Evolutionary conservation across 2,888 invertebrate genomes (phyloP).

Genomic region (Oligia fasciuncula): DNA sequence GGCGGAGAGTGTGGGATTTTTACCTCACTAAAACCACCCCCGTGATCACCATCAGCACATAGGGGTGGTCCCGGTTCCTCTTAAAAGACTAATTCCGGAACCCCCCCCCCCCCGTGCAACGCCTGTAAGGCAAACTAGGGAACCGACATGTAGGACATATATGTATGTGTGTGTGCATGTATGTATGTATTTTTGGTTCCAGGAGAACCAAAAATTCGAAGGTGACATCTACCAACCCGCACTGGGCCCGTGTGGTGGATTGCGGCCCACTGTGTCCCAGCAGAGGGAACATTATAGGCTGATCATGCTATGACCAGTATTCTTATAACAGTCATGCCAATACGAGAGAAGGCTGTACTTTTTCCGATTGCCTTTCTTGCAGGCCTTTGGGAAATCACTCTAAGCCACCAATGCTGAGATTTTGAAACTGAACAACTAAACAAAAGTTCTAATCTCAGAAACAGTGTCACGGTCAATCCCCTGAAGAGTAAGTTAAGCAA

Average conservation of each 20-base stretch:
- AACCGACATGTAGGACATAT: too few species aligned
- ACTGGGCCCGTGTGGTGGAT: not conserved
- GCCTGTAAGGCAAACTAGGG: too few species aligned
- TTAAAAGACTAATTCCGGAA: too few species aligned
- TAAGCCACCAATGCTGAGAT: not conserved
- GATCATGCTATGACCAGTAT: not conserved
- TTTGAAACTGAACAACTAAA: conserved; percentile 24
- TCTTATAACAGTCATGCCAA: not conserved
- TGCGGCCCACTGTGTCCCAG: not conserved
- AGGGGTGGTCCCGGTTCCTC: too few species aligned
- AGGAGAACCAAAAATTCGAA: not conserved
- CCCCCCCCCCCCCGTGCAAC: too few species aligned
- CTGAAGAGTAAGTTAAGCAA: conserved; percentile 1
- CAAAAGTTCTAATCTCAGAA: conserved; percentile 24
- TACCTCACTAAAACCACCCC: too few species aligned
- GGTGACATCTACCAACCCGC: not conserved
- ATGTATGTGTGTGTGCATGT: too few species aligned
- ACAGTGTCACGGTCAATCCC: conserved; percentile 21
- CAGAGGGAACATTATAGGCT: not conserved
- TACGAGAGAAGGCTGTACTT: not conserved
- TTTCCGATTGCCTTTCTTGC: not conserved
- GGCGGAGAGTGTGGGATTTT: too few species aligned
- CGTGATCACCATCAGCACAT: too few species aligned
- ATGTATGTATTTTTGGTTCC: too few species aligned
- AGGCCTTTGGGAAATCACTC: conserved; percentile 30